Percentiles rank a stretch among this genome's conserved stretches.
phyloP scores from a whole-genome alignment of 2,113 vertebrate genomes.

The Phrynosoma platyrhinos region DNA sequence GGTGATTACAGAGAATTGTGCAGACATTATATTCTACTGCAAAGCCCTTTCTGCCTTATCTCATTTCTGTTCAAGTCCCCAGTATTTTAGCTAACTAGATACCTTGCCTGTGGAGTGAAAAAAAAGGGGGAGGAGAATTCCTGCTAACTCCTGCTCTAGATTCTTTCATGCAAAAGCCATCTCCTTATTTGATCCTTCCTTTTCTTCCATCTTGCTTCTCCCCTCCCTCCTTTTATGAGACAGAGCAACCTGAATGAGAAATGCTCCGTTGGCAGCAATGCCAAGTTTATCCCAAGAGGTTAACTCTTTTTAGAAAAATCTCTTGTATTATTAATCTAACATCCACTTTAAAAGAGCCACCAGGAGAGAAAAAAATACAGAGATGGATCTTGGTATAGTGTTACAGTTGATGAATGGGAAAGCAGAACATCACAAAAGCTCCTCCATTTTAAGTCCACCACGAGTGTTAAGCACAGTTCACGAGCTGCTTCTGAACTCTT shows the following conservation, averaged over 20 bases:
- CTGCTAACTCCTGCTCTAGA: not conserved
- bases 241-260: constrained; percentile 14
- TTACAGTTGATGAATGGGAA: constrained; percentile 11
- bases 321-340: constrained; percentile 39
- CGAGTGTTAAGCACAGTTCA: constrained; percentile 11
- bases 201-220: constrained; percentile 1
- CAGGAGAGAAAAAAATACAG: not conserved
- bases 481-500: not conserved
- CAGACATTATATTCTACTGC: not conserved
- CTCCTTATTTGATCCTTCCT: not conserved
- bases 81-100: not conserved
- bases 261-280: not conserved
- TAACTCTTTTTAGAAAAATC: constrained; percentile 29
- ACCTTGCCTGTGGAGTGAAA: not conserved
- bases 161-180: not conserved
- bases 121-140: not conserved
- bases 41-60: not conserved
- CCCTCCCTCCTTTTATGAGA: constrained; percentile 11
- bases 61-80: not conserved
- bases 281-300: not conserved
- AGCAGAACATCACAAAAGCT: not conserved
- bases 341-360: constrained; percentile 30
- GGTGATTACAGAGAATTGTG: not conserved
- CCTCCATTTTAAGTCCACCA: not conserved
- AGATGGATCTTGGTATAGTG: not conserved